phyloP scores from a whole-genome alignment of 1,140 invertebrate species.

The Pseudobourletiella spinata region DNA sequence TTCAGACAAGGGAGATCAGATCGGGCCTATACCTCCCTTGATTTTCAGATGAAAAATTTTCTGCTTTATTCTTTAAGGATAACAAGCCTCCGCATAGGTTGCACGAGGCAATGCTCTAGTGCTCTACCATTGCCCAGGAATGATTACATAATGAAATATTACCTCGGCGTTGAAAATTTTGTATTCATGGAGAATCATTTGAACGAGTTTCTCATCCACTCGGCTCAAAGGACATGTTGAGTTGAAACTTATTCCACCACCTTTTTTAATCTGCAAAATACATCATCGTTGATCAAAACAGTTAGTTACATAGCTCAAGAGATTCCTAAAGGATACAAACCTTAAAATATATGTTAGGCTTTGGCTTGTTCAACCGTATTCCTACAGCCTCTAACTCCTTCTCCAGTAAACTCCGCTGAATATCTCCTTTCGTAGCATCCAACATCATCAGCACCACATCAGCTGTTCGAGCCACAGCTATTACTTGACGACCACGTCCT shows the following conservation, averaged over 20 bases:
- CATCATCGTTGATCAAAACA: conserved; percentile 2
- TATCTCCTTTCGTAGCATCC: conserved; percentile 93
- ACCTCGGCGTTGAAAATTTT: conserved; percentile 99
- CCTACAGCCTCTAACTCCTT: conserved; percentile 93
- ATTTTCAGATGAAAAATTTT: too few species aligned
- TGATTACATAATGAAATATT: too few species aligned
- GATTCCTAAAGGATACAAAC: too few species aligned
- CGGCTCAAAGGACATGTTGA: conserved; percentile 87
- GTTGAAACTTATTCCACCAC: conserved; percentile 97
- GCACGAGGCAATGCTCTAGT: too few species aligned
- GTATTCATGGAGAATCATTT: conserved; percentile 97
- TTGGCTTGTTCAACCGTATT: conserved; percentile 84
- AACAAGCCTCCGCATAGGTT: too few species aligned
- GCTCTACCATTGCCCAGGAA: too few species aligned
- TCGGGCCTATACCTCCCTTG: too few species aligned
- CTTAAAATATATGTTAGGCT: conserved; percentile 98
- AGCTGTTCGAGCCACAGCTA: conserved; percentile 91
- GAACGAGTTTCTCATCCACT: conserved; percentile 94
- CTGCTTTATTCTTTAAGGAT: too few species aligned
- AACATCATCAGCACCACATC: conserved; percentile 98
- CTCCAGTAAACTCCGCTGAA: conserved; percentile 81
- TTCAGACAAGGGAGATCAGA: too few species aligned
- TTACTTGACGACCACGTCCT: conserved; percentile 55
- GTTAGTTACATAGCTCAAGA: too few species aligned
- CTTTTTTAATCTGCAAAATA: conserved; percentile 72